A percentile compares a stretch with the other conserved stretches of the same genome.
These are phyloP conservation scores for Phoenoteleia sp. DNA, from an alignment of 2,888 invertebrate species.

Conservation along the genomic window DNA sequence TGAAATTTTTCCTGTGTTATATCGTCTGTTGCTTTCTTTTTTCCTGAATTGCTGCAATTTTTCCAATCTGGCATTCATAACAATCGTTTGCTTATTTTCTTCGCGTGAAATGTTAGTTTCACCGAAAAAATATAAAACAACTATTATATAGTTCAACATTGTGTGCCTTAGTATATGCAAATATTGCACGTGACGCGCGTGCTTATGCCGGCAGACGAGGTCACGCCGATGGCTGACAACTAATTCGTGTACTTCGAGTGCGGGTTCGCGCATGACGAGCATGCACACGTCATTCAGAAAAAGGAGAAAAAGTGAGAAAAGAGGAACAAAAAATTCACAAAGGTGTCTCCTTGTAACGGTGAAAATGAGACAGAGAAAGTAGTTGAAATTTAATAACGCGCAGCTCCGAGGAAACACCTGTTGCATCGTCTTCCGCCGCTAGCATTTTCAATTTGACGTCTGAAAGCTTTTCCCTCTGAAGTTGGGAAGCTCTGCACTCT, in stretches of 20 bases:
- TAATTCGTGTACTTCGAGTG: conserved; percentile 67
- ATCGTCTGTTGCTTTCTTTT: no score
- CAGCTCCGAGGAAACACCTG: conserved; percentile 11
- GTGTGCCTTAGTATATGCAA: conserved; percentile 59
- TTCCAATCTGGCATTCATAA: no score
- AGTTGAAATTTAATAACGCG: neutral
- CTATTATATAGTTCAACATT: conserved; percentile 36
- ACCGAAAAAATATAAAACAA: conserved; percentile 14
- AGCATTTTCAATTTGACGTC: no score
- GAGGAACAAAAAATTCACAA: conserved; percentile 1
- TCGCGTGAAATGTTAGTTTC: no score
- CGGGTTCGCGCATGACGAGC: conserved; percentile 63
- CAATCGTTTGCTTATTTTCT: no score
- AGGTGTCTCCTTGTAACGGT: conserved; percentile 34
- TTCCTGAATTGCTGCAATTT: no score
- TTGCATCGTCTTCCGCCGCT: conserved; percentile 14
- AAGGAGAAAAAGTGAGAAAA: neutral
- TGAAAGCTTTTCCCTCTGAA: no score
- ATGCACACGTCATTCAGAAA: conserved; percentile 27
- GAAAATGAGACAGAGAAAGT: conserved; percentile 39
- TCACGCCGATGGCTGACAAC: conserved; percentile 60
- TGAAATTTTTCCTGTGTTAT: no score
- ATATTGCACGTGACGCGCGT: conserved; percentile 61
- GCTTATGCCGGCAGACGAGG: conserved; percentile 59
- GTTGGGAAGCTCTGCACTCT: no score